Evolutionary conservation across 2,888 invertebrate genomes (phyloP).

Genomic region (Noctuana brunneofusca): DNA sequence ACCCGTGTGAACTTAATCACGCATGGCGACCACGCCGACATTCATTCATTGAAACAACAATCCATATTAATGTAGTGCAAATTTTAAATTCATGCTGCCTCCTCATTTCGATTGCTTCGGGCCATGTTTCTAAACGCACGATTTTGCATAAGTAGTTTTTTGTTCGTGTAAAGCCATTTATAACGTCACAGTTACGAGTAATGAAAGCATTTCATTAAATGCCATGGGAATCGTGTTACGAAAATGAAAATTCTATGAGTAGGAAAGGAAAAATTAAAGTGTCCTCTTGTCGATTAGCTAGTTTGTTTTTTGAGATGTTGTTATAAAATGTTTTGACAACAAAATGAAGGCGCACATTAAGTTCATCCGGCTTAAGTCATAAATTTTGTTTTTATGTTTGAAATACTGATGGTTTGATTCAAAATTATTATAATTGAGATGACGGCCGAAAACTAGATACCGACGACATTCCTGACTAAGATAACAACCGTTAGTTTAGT

Average conservation of each 20-base stretch:
- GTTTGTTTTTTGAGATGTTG: not conserved
- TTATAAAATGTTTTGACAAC: constrained; percentile 10
- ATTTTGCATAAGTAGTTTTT: constrained; percentile 78
- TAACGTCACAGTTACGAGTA: constrained; percentile 69
- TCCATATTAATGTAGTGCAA: constrained; percentile 83
- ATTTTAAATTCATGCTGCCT: constrained; percentile 80
- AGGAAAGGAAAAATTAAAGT: not conserved
- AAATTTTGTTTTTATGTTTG: constrained; percentile 49
- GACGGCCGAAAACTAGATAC: constrained; percentile 66
- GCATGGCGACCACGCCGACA: constrained; percentile 78
- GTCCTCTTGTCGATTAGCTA: not conserved
- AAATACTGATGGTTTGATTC: constrained; percentile 54
- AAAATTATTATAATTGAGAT: constrained; percentile 61
- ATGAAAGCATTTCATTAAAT: constrained; percentile 62
- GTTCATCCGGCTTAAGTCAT: constrained; percentile 16
- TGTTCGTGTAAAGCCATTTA: constrained; percentile 71
- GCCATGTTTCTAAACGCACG: constrained; percentile 76
- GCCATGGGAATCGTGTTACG: constrained; percentile 48
- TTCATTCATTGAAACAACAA: constrained; percentile 82
- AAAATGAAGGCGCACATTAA: not conserved
- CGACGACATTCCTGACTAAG: constrained; percentile 72
- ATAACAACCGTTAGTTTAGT: constrained; percentile 12
- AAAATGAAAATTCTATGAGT: constrained; percentile 2
- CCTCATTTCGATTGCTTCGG: constrained; percentile 73
- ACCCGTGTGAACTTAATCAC: constrained; percentile 82